Evolutionary conservation across 2,797 vertebrate species (phyloP).

Genomic region (Peromyscus eremicus): DNA sequence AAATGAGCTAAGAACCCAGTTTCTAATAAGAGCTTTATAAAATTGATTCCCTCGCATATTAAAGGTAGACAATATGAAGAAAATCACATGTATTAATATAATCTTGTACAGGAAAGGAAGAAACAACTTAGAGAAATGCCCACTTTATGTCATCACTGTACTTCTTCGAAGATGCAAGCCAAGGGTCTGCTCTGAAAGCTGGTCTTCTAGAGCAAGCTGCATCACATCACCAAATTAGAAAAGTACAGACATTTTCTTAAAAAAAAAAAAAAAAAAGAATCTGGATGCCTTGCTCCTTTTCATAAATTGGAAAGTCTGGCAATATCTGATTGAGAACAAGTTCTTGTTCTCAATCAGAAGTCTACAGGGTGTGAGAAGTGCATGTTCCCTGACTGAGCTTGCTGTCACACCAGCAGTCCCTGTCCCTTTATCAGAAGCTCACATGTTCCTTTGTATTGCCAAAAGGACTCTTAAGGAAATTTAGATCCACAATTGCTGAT

Average conservation of each 20-base stretch:
- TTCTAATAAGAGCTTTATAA: not conserved
- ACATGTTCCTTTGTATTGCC: not conserved
- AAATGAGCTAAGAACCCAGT: conserved; percentile 13
- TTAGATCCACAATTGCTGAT: not conserved
- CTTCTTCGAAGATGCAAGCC: not conserved
- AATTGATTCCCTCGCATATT: not conserved
- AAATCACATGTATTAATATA: not conserved
- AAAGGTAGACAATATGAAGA: not conserved
- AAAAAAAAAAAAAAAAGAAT: too few relatives aligned
- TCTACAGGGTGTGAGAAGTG: not conserved
- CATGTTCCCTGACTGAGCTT: not conserved
- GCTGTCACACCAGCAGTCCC: too few relatives aligned
- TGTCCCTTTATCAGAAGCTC: not conserved
- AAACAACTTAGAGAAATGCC: not conserved
- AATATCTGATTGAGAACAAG: too few relatives aligned
- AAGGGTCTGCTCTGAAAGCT: not conserved
- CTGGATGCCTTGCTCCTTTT: not conserved
- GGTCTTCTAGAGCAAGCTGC: not conserved
- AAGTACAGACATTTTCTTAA: not conserved
- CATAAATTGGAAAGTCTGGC: not conserved
- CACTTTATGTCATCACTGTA: not conserved
- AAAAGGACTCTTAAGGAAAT: not conserved
- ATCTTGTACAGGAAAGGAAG: not conserved
- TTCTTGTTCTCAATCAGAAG: not conserved
- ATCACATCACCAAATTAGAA: not conserved